phyloP scores from a whole-genome alignment of 2,888 invertebrate genomes.

The Drosophila birchii region DNA sequence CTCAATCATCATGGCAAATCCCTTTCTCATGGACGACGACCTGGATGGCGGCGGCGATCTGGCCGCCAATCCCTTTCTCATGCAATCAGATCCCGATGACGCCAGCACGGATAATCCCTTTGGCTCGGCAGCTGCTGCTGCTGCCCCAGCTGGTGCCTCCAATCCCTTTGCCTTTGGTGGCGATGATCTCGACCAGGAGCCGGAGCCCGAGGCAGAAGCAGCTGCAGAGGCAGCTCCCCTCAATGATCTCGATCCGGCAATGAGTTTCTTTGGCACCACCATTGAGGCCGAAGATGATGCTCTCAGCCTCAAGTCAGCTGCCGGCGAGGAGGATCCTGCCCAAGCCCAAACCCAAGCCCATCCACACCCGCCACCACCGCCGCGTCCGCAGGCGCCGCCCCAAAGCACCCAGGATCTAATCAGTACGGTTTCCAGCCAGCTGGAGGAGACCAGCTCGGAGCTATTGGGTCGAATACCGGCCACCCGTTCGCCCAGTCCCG shows the following conservation, averaged over 20 bases:
- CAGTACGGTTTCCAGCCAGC: conserved; percentile 93
- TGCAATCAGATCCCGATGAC: conserved; percentile 84
- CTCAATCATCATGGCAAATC: conserved; percentile 89
- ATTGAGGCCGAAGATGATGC: conserved; percentile 84
- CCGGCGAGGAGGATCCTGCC: conserved; percentile 83
- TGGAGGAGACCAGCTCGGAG: conserved; percentile 94
- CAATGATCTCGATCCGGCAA: conserved; percentile 82
- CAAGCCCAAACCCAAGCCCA: conserved; percentile 85
- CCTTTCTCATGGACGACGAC: conserved; percentile 91
- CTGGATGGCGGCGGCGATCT: conserved; percentile 86
- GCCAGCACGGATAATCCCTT: conserved; percentile 89
- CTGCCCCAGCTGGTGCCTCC: conserved; percentile 83
- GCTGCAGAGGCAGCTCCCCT: conserved; percentile 51
- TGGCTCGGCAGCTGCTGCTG: conserved; percentile 39
- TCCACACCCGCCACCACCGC: conserved; percentile 86
- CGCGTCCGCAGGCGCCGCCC: conserved; percentile 86
- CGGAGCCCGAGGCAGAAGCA: conserved; percentile 67
- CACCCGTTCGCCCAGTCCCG: conserved; percentile 94
- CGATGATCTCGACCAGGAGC: conserved; percentile 75
- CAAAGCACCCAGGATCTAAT: conserved; percentile 93
- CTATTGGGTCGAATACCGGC: conserved; percentile 92
- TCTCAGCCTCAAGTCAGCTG: conserved; percentile 79
- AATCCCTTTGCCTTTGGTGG: conserved; percentile 89
- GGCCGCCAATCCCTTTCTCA: conserved; percentile 89
- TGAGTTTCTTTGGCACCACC: conserved; percentile 85